phyloP scores from a whole-genome alignment of 2,797 vertebrate genomes.

The Nyctalus aviator region DNA sequence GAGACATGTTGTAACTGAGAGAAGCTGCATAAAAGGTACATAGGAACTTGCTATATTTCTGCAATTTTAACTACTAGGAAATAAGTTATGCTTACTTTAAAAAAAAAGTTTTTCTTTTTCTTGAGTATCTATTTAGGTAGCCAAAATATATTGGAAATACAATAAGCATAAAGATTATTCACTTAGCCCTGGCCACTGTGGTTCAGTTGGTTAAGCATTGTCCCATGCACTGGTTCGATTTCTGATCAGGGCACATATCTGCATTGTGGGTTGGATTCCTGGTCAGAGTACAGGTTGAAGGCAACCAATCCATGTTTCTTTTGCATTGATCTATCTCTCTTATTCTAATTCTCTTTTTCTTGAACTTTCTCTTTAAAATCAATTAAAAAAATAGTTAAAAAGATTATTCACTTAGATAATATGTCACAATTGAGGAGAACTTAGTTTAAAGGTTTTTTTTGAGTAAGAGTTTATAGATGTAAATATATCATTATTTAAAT shows the following conservation, averaged over 20 bases:
- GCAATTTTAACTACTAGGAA: background rate
- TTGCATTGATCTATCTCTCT: background rate
- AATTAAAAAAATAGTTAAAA: background rate
- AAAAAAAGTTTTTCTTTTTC: background rate
- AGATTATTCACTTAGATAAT: background rate
- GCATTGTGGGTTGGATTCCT: background rate
- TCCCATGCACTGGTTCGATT: background rate
- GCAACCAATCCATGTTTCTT: background rate
- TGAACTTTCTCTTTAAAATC: background rate
- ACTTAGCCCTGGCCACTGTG: background rate
- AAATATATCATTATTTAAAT: background rate
- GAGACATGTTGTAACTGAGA: background rate
- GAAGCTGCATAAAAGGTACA: background rate
- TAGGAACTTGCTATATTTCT: background rate
- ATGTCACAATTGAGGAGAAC: background rate
- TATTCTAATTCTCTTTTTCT: no score
- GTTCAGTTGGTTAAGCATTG: background rate
- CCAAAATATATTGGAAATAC: background rate
- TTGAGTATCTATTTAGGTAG: background rate
- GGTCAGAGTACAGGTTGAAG: background rate
- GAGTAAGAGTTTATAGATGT: background rate
- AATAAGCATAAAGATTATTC: background rate
- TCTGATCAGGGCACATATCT: background rate
- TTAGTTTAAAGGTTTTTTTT: background rate
- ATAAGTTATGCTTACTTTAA: background rate